phyloP scores from a whole-genome alignment of 2,797 vertebrate species.

The Trachurus trachurus region DNA sequence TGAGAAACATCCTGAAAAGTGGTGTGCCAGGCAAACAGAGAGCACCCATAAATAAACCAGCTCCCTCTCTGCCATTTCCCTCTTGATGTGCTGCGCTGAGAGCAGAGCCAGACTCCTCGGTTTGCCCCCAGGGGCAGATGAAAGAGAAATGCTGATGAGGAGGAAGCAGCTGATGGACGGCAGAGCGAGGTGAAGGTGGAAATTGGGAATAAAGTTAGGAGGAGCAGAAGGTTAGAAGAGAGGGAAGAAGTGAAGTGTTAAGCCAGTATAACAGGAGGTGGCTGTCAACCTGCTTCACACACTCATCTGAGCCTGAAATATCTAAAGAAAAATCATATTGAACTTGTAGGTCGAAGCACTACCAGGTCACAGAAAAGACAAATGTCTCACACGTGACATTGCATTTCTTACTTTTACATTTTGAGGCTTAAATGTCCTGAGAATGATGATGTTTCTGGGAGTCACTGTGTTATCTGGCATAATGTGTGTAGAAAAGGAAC shows the following conservation, averaged over 20 bases:
- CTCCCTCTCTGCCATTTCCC: constrained; percentile 25
- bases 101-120: constrained; percentile 34
- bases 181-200: constrained; percentile 31
- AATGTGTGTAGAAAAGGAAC: background rate
- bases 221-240: constrained; percentile 28
- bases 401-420: background rate
- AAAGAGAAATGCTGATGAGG: constrained; percentile 56
- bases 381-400: background rate
- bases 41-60: constrained; percentile 52
- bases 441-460: constrained; percentile 7
- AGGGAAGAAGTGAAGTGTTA: constrained; percentile 20
- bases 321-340: constrained; percentile 30
- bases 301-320: constrained; percentile 30
- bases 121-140: constrained; percentile 42
- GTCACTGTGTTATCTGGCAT: constrained; percentile 4
- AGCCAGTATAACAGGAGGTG: constrained; percentile 12
- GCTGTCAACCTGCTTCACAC: constrained; percentile 10
- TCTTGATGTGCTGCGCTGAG: constrained; percentile 11
- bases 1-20: constrained; percentile 29
- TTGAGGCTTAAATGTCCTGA: constrained; percentile 9
- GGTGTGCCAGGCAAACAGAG: constrained; percentile 13
- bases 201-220: constrained; percentile 38
- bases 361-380: background rate
- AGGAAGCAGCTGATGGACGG: constrained; percentile 33
- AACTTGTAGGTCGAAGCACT: too few relatives aligned